Percentiles rank a stretch among this genome's conserved stretches.
phyloP scores from a whole-genome alignment of 2,888 invertebrate species.

The Cataglyphis albicans region DNA sequence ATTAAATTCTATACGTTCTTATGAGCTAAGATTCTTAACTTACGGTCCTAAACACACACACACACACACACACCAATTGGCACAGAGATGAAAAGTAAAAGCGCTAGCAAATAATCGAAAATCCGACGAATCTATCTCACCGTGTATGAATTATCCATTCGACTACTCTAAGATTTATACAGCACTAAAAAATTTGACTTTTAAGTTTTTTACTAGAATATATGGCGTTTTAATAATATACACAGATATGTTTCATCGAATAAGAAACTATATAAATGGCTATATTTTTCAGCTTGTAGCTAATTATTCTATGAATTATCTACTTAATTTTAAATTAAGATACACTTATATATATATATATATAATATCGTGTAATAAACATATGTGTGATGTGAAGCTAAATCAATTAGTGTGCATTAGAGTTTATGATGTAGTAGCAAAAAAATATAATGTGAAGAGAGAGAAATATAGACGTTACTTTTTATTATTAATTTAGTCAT shows the following conservation, averaged over 20 bases:
- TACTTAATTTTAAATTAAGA: conserved; percentile 22
- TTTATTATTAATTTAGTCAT: conserved; percentile 12
- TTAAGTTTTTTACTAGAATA: not conserved
- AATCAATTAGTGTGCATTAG: conserved; percentile 13
- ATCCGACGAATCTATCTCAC: not conserved
- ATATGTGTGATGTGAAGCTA: not conserved
- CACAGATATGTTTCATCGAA: not conserved
- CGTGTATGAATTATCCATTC: not conserved
- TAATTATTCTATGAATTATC: conserved; percentile 9
- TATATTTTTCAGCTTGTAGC: not conserved
- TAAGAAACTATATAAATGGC: not conserved
- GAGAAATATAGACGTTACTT: not conserved
- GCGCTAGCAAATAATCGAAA: not conserved
- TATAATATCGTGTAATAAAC: not conserved
- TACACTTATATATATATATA: not conserved
- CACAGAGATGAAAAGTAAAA: conserved; percentile 50
- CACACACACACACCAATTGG: conserved; percentile 70
- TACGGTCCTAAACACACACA: conserved; percentile 52
- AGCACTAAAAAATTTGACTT: not conserved
- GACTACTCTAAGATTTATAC: not conserved
- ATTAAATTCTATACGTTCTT: conserved; percentile 42
- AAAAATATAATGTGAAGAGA: not conserved
- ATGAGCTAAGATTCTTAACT: conserved; percentile 32
- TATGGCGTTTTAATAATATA: not conserved
- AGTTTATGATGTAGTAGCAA: not conserved